Conservation (phyloP, 2,113 vertebrate species). For the Lota lota region DNA sequence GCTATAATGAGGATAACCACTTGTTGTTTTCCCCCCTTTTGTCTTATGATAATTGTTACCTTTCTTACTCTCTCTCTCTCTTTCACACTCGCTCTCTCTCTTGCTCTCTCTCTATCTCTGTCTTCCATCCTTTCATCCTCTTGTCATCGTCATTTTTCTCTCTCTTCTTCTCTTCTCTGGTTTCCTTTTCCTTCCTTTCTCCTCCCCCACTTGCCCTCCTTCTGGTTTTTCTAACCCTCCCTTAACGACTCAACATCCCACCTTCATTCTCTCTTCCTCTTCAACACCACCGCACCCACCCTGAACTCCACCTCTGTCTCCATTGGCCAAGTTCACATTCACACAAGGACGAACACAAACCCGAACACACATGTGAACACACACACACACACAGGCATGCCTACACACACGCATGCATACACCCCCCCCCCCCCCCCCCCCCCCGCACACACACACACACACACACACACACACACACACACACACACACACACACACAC, state of each 20-base stretch:
- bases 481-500: conserved; percentile 11
- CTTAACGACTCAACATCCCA: background rate
- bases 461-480: background rate
- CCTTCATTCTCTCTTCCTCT: background rate
- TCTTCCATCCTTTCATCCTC: conserved; percentile 36
- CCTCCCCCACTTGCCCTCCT: background rate
- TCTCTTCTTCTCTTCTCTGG: background rate
- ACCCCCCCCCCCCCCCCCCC: no score
- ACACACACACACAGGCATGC: background rate
- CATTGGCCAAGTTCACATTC: background rate
- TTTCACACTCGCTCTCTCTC: conserved; percentile 30
- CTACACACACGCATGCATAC: background rate
- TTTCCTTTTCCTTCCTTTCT: background rate
- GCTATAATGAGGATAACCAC: background rate
- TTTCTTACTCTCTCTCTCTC: conserved; percentile 13
- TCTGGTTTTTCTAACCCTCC: background rate
- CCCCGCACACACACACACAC: conserved; percentile 4
- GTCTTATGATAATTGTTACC: background rate
- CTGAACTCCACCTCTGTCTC: background rate
- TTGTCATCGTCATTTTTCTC: conserved; percentile 4
- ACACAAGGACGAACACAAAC: conserved; percentile 4
- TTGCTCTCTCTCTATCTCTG: background rate
- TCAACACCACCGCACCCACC: background rate
- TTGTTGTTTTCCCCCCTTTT: background rate
- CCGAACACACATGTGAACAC: background rate